Evolutionary conservation across 1,140 invertebrate genomes (phyloP), one percentile per base, ranked within the genome.

Genomic region (Sycophaga agraensis): DNA sequence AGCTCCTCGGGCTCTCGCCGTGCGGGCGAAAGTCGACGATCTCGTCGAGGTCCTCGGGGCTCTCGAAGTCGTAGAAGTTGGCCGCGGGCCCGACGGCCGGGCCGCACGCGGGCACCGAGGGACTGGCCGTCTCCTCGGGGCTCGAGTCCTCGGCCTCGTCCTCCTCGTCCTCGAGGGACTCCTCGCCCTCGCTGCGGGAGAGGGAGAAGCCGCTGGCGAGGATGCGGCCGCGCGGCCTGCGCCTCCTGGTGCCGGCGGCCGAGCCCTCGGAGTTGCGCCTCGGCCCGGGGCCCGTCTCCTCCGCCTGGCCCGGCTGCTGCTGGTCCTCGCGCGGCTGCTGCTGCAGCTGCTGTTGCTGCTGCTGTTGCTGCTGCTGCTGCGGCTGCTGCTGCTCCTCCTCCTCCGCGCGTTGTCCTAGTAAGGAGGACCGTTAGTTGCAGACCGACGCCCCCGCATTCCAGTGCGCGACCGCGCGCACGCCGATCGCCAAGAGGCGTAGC

Each of bases 21-120:
- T 75, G 71, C 0, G 78, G 78, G n/a, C 75, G 73, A 42, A 78
- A 81, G 51, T 80, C 79, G 9, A 81, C 78, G 37, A 81, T 72
- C 65, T 82, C 82, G 58, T 82, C 74, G 45, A 80, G 74, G 40
- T 78, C 77, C 55, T 80, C 77, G 12, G 67, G 71, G 43, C 80
- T 76, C 24, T 75, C 79, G 55, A 78, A 81, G 14, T 79, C 77
- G 60, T 78, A 81, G 19, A 74, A 60, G 42, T 66, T 37, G 7
- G 39, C 42, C 8, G 26, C 8, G 19, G 31, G 48, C 12, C 9
- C 2, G 48, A 22, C 17, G 16, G 1, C 16, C 17, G 11, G 0
- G 0, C 17, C 7, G n/a, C 0, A 11, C 16, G 26, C 1, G 17
- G 17, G 0, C 22, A 26, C 9, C 7, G 17, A 14, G 5, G 1